Evolutionary conservation across 2,888 invertebrate species (phyloP).

Genomic region (Blomia tropicalis): DNA sequence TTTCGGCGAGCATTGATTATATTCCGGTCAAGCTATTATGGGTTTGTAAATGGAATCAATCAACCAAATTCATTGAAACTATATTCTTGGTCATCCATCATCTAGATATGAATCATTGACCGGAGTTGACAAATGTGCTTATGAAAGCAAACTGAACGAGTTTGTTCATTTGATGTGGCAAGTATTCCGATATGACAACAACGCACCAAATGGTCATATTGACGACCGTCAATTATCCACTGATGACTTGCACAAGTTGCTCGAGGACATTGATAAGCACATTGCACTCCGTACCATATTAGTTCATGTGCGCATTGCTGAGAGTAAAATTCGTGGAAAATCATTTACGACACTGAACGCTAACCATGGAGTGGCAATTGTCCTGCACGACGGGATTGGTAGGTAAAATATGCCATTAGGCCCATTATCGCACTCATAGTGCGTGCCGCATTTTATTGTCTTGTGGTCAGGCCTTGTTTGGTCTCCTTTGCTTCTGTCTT

Average conservation of each 20-base stretch:
- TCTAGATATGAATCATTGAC: neutral
- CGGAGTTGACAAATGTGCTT: neutral
- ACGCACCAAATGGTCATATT: too few relatives aligned
- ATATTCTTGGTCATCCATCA: too few relatives aligned
- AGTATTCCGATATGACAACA: neutral
- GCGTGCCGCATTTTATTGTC: too few relatives aligned
- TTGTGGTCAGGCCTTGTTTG: too few relatives aligned
- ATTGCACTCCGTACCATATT: neutral
- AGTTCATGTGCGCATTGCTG: neutral
- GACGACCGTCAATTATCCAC: neutral
- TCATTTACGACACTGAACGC: too few relatives aligned
- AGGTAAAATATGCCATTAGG: neutral
- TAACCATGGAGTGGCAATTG: too few relatives aligned
- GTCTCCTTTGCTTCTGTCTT: too few relatives aligned
- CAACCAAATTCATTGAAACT: neutral
- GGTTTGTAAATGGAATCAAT: neutral
- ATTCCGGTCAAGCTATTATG: neutral
- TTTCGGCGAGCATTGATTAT: neutral
- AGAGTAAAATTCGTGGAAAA: too few relatives aligned
- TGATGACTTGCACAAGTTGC: neutral
- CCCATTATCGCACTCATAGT: too few relatives aligned
- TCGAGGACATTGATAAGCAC: neutral
- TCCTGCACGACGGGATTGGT: neutral
- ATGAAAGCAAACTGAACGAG: neutral
- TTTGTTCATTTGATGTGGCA: neutral